Evolutionary conservation across 2,113 vertebrate species (phyloP).

Genomic region (Hemicordylus capensis): DNA sequence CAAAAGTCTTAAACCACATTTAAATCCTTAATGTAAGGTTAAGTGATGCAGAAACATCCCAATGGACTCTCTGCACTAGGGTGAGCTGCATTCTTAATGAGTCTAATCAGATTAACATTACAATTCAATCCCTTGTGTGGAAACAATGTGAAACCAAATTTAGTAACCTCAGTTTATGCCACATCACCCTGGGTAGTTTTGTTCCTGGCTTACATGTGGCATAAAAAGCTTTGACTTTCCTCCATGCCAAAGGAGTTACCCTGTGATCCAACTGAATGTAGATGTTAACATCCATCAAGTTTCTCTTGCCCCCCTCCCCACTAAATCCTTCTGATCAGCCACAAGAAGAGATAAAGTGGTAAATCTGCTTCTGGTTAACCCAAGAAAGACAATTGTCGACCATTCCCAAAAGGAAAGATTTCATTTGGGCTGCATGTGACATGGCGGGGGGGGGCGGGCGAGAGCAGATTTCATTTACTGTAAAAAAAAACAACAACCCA

Average conservation of each 20-base stretch:
- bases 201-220: slow-evolving; percentile 49
- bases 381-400: slow-evolving; percentile 75
- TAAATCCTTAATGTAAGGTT: slow-evolving; percentile 46
- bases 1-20: not conserved
- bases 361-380: slow-evolving; percentile 83
- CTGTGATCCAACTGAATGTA: slow-evolving; percentile 26
- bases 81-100: slow-evolving; percentile 44
- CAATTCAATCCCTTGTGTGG: slow-evolving; percentile 63
- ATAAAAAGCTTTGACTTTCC: slow-evolving; percentile 44
- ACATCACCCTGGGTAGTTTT: slow-evolving; percentile 60
- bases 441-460: slow-evolving; percentile 45
- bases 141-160: slow-evolving; percentile 67
- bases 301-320: not conserved
- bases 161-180: slow-evolving; percentile 55
- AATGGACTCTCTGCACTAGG: slow-evolving; percentile 5
- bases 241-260: not conserved
- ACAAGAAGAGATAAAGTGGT: slow-evolving; percentile 26
- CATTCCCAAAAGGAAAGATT: slow-evolving; percentile 81
- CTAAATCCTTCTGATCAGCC: slow-evolving; percentile 23
- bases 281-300: slow-evolving; percentile 34
- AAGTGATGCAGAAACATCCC: slow-evolving; percentile 57
- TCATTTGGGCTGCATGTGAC: slow-evolving; percentile 81
- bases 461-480: slow-evolving; percentile 89
- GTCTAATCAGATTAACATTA: slow-evolving; percentile 70
- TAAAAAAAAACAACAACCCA: slow-evolving; percentile 59